These are phyloP conservation scores for Pecten maximus DNA, from an alignment of 2,888 invertebrate genomes.

Conservation along the genomic window DNA sequence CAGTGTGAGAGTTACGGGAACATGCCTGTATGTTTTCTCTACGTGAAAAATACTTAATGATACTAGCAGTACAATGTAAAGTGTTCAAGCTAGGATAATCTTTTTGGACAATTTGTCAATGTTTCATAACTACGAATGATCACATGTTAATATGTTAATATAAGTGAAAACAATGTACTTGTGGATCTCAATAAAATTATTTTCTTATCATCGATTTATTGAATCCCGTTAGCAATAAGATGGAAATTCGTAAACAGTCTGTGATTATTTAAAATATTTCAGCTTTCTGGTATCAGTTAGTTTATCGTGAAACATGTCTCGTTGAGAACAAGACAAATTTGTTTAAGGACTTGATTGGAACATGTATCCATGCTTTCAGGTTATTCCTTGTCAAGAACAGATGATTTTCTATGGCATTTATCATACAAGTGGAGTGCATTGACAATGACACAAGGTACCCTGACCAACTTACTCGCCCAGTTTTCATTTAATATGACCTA, in stretches of 20 bases:
- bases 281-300: not conserved
- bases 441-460: not conserved
- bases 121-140: too few species aligned
- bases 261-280: not conserved
- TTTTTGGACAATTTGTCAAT: too few species aligned
- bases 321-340: not conserved
- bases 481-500: not conserved
- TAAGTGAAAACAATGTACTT: not conserved
- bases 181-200: not conserved
- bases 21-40: not conserved
- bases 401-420: not conserved
- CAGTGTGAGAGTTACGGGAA: not conserved
- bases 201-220: not conserved
- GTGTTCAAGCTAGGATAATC: too few species aligned
- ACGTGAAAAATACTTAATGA: too few species aligned
- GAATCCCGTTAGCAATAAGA: not conserved
- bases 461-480: not conserved
- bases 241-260: not conserved
- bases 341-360: not conserved
- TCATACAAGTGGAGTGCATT: not conserved
- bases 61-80: too few species aligned
- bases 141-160: too few species aligned
- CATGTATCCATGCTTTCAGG: not conserved
- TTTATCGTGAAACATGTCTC: not conserved
- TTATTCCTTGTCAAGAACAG: not conserved